phyloP scores from a whole-genome alignment of 2,113 vertebrate genomes.

The Misgurnus mizolepis region DNA sequence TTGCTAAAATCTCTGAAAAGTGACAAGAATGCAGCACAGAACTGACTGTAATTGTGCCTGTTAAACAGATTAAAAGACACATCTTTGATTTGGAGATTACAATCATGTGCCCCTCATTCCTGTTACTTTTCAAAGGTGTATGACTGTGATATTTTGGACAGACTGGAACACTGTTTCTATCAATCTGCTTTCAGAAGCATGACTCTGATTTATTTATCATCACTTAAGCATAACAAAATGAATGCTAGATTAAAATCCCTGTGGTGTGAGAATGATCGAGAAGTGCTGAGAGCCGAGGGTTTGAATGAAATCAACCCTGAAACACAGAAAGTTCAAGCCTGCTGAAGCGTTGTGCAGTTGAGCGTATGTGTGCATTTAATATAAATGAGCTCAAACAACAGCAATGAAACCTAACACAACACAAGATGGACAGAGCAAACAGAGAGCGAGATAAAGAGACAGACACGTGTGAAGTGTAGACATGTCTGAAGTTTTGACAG shows the following conservation, averaged over 20 bases:
- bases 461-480: conserved; percentile 42
- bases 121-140: too few species aligned
- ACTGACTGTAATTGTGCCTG: too few species aligned
- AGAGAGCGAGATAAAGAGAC: conserved; percentile 3
- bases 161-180: background rate
- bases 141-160: background rate
- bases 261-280: background rate
- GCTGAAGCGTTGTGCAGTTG: background rate
- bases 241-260: conserved; percentile 8
- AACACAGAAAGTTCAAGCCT: background rate
- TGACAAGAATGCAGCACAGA: too few species aligned
- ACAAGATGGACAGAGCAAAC: conserved; percentile 37
- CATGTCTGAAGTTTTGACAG: conserved; percentile 70
- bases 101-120: too few species aligned
- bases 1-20: too few species aligned
- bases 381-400: background rate
- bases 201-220: background rate
- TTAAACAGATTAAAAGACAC: too few species aligned
- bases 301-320: conserved; percentile 25
- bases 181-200: background rate
- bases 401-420: background rate
- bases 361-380: conserved; percentile 21
- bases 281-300: background rate
- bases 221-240: background rate
- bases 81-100: too few species aligned